Base-by-base conservation (phyloP, 2,888 invertebrate species). In the Netelia inedita region DNA sequence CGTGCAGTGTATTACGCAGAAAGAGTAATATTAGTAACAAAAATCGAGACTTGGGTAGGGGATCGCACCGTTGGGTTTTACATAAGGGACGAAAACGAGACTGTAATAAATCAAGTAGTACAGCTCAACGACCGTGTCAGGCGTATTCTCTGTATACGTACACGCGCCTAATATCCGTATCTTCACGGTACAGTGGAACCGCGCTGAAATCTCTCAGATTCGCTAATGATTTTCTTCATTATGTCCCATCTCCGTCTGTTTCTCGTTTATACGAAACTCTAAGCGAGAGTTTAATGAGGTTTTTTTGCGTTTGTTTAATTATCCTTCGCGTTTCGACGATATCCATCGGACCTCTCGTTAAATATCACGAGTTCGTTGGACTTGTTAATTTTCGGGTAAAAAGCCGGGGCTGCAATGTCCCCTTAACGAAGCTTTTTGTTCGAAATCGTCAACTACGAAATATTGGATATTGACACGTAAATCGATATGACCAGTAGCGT, bases 41-140 rank as follows among this genome's bases (percentile, higher is more conserved):
- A 50, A 59, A 61, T 5, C 57, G 57, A 57, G 14, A 14, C 10
- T 0, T 11, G 23, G 19, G 23, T 61, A 11, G 41, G 9, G 10
- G 21, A 6, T 35, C 8, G 35, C 35, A 6, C 16, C 35, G 69
- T 84, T 73, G 46, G 63, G 57, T 19, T 72, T 73, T 55, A 21
- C 72, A 63, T 65, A 57, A 72, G 43, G n/a, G 55, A 69, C 23
- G 46, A 76, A 35, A 35, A 81, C 72, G 78, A 78, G 78, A 81
- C 81, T 65, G 57, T 71, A 69, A 82, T 82, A 61, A 85, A 85
- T 85, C 78, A 81, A 85, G 85, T 79, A 65, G 85, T 74, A 71
- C 41, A 82, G 63, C 78, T 81, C 74, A 65, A 74, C 68, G 65
- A 10, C 23, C 53, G 46, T 41, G 73, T 73, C 81, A 79, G 76